Evolutionary conservation across 2,888 invertebrate species (phyloP), one percentile per base, ranked within the genome.

Genomic region (Muschampia plurimacula): DNA sequence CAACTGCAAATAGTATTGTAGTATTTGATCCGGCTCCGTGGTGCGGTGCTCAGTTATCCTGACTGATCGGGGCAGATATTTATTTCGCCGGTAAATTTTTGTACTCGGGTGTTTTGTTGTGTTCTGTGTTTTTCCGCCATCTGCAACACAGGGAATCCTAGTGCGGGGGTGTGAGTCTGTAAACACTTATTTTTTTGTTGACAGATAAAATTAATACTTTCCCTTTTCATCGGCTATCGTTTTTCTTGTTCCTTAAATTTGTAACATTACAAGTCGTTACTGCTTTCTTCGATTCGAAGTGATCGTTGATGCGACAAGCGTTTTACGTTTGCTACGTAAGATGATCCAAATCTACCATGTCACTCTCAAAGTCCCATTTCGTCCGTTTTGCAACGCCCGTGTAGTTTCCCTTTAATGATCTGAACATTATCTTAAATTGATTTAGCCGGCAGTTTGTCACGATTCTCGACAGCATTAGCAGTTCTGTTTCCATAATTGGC

Each of bases 281-380:
- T 55, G 15, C 22, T 6, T 22, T 22, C 15, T 55, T 22, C 9
- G 55, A 22, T 15, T 28, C 32, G 15, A 52, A 52, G 57, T 59
- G 15, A 28, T 59, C 57, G 57, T 5, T 59, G 57, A 59, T 59
- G 32, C 32, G 46, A 65, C 70, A n/a, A 46, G 49, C 69, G 77
- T 69, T 71, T 75, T 75, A 77, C 76, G 74, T 75, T 68, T 76
- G 74, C 86, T 87, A 80, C 84, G 81, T 83, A 86, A 86, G 73
- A 46, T 78, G 77, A 73, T 78, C 77, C 77, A 79, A 81, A 83
- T 82, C 76, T 74, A 67, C 72, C 74, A 73, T 69, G 78, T 78
- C 77, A 74, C 77, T 75, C 77, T 68, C 76, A 78, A 77, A 76
- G 76, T 77, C 81, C 74, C 76, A 77, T 82, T 86, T 82, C 78